Base-by-base conservation (phyloP, 2,888 invertebrate genomes). In the Branchellion lobata region DNA sequence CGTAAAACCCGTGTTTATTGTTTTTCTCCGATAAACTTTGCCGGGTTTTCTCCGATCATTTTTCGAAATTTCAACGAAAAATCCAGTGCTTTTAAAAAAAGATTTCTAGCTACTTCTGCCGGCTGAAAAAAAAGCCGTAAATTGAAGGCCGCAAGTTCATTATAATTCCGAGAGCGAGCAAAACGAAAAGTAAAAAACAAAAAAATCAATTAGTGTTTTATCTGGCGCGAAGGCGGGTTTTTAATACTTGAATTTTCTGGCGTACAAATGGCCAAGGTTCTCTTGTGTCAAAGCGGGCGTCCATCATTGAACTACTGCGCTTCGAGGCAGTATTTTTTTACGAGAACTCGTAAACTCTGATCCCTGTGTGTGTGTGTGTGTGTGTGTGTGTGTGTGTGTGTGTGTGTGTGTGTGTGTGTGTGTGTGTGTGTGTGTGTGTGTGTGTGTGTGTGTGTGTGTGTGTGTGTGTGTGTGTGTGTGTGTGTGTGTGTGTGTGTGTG, bases 221-320 rank as follows among this genome's bases (percentile, higher is more conserved):
- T 47, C 47, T 18, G 18, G 18, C 18, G 18, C 47, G 47, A 18
- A 47, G 47, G 47, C 47, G 47, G 47, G 47, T 8, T 47, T 47
- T 47, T 47, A 47, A 47, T 47, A 47, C 47, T 47, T 47, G 47
- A 47, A 47, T 47, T 47, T 47, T 47, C 47, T 47, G 47, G 47
- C 47, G 18, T 47, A 47, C 47, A 47, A 47, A 47, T 47, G 47
- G 47, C 14, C 61, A 24, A n/a, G 61, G 61, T 57, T 57, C 61
- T 57, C 61, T 57, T 57, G 61, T 57, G 61, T 57, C 61, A 57
- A 57, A n/a, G 61, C 61, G n/a, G 61, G n/a, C 61, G 61, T 57
- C 24, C 61, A 57, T 57, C 61, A 57, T 57, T 18, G 61, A 8
- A n/a, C 61, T 47, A 57, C 21, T 57, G 21, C 61, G 61, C 61